Conservation (phyloP, 37 sponge, comb jelly and placozoan species). For the Lycopodina hypogea region DNA sequence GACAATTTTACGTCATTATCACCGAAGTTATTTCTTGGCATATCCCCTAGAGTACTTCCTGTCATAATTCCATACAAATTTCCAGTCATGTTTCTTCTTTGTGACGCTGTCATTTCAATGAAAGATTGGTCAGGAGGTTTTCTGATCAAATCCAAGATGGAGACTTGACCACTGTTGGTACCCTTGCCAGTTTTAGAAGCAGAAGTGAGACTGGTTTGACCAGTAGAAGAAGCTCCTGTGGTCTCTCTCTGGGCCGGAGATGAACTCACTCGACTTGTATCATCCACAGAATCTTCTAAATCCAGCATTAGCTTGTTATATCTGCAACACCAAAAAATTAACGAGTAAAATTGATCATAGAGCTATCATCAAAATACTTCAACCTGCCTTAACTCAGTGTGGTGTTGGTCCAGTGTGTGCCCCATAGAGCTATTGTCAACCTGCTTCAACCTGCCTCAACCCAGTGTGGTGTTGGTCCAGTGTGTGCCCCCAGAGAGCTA, state of each 20-base stretch:
- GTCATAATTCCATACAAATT: no score
- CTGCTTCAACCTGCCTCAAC: no score
- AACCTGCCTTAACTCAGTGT: no score
- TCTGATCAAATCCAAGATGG: conserved; percentile 14
- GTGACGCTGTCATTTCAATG: not conserved
- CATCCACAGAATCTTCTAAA: not conserved
- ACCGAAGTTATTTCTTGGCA: no score
- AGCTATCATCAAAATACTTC: not conserved
- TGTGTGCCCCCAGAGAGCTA: no score
- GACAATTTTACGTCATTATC: not conserved
- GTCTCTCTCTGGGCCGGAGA: no score
- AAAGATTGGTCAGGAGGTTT: not conserved
- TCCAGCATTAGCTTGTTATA: conserved; percentile 55
- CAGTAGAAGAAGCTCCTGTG: no score
- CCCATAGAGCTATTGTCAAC: no score
- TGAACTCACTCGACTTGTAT: not conserved
- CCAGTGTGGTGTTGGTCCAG: no score
- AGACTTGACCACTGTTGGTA: not conserved
- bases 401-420: no score
- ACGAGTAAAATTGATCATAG: not conserved
- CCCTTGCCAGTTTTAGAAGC: not conserved
- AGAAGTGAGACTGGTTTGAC: no score
- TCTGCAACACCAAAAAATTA: conserved; percentile 2
- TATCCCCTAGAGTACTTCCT: not conserved
- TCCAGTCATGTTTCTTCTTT: not conserved